Evolutionary conservation across 2,113 vertebrate species (phyloP).

Genomic region (Tretioscincus oriximinensis): DNA sequence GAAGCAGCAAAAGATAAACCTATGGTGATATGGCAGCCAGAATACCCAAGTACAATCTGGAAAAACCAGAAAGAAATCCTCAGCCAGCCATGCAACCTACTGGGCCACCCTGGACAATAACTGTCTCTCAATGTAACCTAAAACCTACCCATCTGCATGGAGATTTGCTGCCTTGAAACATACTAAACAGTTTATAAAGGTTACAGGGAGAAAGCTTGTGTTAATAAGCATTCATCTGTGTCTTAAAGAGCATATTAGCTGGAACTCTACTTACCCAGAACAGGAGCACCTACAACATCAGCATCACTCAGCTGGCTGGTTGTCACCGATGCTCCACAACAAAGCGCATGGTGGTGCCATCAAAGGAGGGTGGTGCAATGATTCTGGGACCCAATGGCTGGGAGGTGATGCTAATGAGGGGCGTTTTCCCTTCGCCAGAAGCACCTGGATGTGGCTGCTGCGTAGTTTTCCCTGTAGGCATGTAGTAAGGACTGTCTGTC

Average conservation of each 20-base stretch:
- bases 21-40: too few relatives aligned
- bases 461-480: slow-evolving; percentile 75
- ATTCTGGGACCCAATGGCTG: slow-evolving; percentile 86
- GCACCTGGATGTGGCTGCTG: slow-evolving; percentile 50
- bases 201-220: not conserved
- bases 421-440: slow-evolving; percentile 67
- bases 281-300: not conserved
- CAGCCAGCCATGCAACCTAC: too few relatives aligned
- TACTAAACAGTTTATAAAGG: not conserved
- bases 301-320: not conserved
- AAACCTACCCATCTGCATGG: too few relatives aligned
- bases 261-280: slow-evolving; percentile 39
- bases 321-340: slow-evolving; percentile 93
- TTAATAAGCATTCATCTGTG: not conserved
- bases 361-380: slow-evolving; percentile 91
- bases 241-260: not conserved
- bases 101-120: too few relatives aligned
- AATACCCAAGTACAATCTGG: too few relatives aligned
- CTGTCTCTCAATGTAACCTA: too few relatives aligned
- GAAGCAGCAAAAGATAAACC: too few relatives aligned
- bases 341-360: slow-evolving; percentile 97
- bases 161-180: too few relatives aligned
- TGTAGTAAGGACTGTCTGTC: slow-evolving; percentile 85
- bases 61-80: too few relatives aligned
- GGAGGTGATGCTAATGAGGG: slow-evolving; percentile 88